Conservation (phyloP, 2,888 invertebrate genomes). For the Ditylenchus weischeri region DNA sequence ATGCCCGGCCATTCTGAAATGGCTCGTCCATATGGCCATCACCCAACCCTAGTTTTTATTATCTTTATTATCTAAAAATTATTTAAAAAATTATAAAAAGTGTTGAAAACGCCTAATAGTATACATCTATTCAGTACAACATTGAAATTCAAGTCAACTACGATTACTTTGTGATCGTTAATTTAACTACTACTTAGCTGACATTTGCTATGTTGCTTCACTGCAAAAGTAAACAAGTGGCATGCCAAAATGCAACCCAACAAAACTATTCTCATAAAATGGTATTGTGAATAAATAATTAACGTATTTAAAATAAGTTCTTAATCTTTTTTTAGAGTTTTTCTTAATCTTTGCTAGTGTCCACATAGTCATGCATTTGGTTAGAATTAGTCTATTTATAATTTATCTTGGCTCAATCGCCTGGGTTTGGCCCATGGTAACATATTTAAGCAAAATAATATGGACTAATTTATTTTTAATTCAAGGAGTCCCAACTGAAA, state of each 20-base stretch:
- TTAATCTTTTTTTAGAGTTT: constrained; percentile 17
- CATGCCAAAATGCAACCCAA: not conserved
- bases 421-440: constrained; percentile 26
- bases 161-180: constrained; percentile 24
- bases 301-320: not conserved
- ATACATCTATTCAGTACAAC: not conserved
- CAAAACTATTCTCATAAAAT: constrained; percentile 11
- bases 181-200: constrained; percentile 17
- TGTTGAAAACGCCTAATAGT: no score
- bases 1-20: no score
- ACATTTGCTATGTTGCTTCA: constrained; percentile 19
- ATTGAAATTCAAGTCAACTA: constrained; percentile 17
- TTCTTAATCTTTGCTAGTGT: constrained; percentile 23
- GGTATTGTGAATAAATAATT: not conserved
- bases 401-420: constrained; percentile 17
- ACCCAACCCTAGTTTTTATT: no score
- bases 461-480: not conserved
- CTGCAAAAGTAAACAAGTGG: constrained; percentile 1
- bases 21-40: no score
- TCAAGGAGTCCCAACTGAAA: not conserved
- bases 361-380: constrained; percentile 24
- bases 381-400: constrained; percentile 15
- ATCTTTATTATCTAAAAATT: no score
- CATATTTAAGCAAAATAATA: not conserved
- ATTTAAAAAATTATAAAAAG: no score